These are phyloP conservation scores for Liasis olivaceus DNA, from an alignment of 2,797 vertebrate species.

Conservation along the genomic window DNA sequence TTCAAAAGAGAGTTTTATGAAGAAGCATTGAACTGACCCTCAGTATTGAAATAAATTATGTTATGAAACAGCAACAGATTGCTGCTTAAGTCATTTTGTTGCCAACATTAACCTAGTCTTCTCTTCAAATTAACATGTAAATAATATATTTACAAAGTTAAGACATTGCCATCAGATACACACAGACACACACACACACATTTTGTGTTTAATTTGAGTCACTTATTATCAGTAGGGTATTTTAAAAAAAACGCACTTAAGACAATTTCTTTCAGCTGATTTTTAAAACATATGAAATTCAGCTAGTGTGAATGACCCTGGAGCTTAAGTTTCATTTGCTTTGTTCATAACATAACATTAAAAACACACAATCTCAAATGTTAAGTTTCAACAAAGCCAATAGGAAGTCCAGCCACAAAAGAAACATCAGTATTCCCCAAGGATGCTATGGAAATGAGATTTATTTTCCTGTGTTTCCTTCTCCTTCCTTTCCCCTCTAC, in stretches of 20 bases:
- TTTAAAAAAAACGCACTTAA: conserved; percentile 45
- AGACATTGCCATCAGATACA: conserved; percentile 25
- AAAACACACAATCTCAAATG: not conserved
- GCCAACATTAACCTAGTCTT: conserved; percentile 44
- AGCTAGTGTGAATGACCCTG: conserved; percentile 8
- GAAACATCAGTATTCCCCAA: not conserved
- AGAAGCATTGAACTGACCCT: conserved; percentile 19
- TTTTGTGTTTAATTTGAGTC: conserved; percentile 40
- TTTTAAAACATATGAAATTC: conserved; percentile 10
- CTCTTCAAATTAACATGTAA: conserved; percentile 50
- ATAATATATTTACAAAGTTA: conserved; percentile 48
- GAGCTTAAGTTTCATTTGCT: not conserved
- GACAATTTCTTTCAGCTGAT: conserved; percentile 23
- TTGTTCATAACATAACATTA: not conserved
- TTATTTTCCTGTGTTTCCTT: not conserved
- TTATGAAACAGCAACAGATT: conserved; percentile 52
- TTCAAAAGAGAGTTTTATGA: not conserved
- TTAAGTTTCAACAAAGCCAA: not conserved
- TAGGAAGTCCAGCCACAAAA: not conserved
- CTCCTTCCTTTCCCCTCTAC: not conserved
- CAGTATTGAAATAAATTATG: conserved; percentile 42
- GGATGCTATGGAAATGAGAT: not conserved
- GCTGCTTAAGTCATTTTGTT: conserved; percentile 42
- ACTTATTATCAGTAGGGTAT: conserved; percentile 40
- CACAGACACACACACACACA: conserved; percentile 7